Conservation (phyloP, 2,113 vertebrate genomes). For the Burhinus bistriatus region DNA sequence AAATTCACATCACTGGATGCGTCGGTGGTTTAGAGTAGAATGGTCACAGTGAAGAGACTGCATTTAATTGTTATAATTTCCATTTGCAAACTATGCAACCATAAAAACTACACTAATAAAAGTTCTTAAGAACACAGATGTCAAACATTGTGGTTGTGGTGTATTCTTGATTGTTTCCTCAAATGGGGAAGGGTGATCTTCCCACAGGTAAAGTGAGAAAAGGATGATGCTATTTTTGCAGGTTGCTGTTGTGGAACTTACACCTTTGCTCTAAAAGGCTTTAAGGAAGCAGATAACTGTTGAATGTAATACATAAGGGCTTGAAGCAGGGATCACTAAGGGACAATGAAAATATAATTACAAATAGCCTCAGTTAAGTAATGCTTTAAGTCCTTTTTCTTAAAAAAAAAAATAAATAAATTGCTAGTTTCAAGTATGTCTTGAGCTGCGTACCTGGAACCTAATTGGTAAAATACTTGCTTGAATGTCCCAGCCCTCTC, state of each 20-base stretch:
- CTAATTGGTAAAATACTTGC: neutral
- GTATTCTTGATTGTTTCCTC: neutral
- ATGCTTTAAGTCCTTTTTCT: neutral
- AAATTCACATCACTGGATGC: neutral
- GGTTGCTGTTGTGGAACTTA: neutral
- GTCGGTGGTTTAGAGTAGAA: neutral
- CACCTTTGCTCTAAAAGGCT: neutral
- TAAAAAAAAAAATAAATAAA: too few species aligned
- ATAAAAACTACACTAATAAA: conserved; percentile 41
- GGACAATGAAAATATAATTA: neutral
- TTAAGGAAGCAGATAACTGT: neutral
- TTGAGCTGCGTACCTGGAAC: neutral
- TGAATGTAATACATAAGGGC: neutral
- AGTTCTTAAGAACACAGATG: neutral
- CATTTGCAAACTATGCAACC: conserved; percentile 57
- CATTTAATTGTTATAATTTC: conserved; percentile 6
- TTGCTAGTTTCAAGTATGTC: neutral
- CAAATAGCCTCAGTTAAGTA: neutral
- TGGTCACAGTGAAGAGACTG: neutral
- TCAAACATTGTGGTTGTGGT: neutral
- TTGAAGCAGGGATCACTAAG: neutral
- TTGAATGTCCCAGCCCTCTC: neutral
- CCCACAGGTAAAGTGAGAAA: too few species aligned
- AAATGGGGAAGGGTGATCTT: fast-evolving
- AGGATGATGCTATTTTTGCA: fast-evolving